Conservation (phyloP, 2,113 vertebrate genomes). For the Salvator merianae region DNA sequence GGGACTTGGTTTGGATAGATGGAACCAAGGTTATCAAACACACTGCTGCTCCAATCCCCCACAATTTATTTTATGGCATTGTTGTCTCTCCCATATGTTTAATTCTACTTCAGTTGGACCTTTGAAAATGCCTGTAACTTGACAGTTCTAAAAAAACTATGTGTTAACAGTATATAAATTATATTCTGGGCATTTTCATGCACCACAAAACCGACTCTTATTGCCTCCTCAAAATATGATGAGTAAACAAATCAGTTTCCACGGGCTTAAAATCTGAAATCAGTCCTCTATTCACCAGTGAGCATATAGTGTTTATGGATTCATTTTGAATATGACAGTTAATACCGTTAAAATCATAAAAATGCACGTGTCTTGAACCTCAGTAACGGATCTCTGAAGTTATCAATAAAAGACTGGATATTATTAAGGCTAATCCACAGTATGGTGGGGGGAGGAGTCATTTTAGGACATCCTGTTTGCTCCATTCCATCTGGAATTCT, state of each 20-base stretch:
- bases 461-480: slow-evolving; percentile 24
- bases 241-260: not conserved
- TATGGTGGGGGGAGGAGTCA: slow-evolving; percentile 17
- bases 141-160: not conserved
- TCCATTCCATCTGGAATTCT: slow-evolving; percentile 35
- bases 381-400: not conserved
- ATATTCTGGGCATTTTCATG: not conserved
- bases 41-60: no score
- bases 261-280: not conserved
- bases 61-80: not conserved
- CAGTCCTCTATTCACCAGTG: not conserved
- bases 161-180: not conserved
- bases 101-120: not conserved
- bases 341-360: not conserved
- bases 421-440: not conserved
- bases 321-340: not conserved
- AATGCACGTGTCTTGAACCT: not conserved
- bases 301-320: not conserved
- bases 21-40: no score
- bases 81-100: not conserved
- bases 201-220: not conserved
- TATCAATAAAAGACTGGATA: not conserved
- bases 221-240: not conserved
- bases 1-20: not conserved
- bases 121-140: not conserved